A percentile compares a stretch with the other conserved stretches of the same genome.
Conservation (phyloP, 1,140 invertebrate species). For the Colletes gigas region DNA sequence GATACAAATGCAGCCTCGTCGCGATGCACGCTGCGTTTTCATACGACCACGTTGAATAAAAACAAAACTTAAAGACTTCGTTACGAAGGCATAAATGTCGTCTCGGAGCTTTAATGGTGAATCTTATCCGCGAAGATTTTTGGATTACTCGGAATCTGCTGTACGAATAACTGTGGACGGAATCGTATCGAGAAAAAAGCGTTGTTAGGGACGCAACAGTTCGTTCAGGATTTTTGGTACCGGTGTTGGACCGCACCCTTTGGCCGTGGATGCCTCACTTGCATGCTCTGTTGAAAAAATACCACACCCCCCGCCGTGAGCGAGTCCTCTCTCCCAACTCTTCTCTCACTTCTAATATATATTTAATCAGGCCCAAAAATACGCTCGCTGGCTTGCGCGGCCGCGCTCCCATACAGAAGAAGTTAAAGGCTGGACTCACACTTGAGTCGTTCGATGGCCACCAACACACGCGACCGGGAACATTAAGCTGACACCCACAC, state of each 20-base stretch:
- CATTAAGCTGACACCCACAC: conserved; percentile 78
- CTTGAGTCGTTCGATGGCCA: conserved; percentile 55
- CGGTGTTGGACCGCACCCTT: conserved; percentile 71
- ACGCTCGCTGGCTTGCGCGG: conserved; percentile 53
- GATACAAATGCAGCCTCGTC: no score
- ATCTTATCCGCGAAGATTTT: no score
- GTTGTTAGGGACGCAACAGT: conserved; percentile 30
- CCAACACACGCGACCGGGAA: conserved; percentile 67
- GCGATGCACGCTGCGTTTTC: no score
- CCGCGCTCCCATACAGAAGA: conserved; percentile 14
- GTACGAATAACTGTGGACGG: neutral
- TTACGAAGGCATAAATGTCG: no score
- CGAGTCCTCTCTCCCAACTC: conserved; percentile 47
- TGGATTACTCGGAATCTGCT: neutral
- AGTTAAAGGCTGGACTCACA: conserved; percentile 64
- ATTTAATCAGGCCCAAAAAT: conserved; percentile 78
- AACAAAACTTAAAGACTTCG: neutral
- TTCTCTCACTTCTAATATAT: conserved; percentile 75
- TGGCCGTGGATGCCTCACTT: conserved; percentile 53
- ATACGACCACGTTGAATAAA: neutral
- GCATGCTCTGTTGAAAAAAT: conserved; percentile 74
- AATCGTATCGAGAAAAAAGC: conserved; percentile 60
- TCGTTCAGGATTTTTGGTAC: conserved; percentile 47
- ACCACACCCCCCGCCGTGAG: conserved; percentile 77
- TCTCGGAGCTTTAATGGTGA: no score